Conservation (phyloP, 1,140 invertebrate species). For the Mercenaria mercenaria region DNA sequence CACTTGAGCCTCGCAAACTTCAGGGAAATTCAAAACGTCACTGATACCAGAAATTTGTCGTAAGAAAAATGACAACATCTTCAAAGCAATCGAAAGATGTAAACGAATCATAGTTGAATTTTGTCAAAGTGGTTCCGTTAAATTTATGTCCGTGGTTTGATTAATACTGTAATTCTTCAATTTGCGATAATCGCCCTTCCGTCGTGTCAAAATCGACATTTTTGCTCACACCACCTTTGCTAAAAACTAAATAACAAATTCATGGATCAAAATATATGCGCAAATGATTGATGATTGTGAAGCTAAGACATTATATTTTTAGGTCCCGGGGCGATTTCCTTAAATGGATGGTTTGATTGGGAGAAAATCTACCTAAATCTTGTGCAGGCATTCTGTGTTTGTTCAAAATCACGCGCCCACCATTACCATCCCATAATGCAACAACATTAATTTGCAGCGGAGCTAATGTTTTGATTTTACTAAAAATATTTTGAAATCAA, state of each 20-base stretch:
- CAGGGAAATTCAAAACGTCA: conserved; percentile 84
- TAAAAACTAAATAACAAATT: conserved; percentile 28
- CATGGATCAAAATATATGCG: neutral
- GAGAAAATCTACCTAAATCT: conserved; percentile 79
- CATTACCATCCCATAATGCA: conserved; percentile 89
- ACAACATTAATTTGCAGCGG: conserved; percentile 72
- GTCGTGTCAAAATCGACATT: conserved; percentile 50
- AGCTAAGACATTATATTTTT: conserved; percentile 13
- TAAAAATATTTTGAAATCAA: neutral
- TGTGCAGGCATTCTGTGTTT: conserved; percentile 87
- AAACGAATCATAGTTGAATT: neutral
- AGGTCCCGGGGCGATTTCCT: neutral
- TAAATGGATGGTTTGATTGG: neutral
- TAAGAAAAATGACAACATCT: neutral
- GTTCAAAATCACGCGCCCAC: conserved; percentile 91
- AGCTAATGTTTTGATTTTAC: conserved; percentile 31
- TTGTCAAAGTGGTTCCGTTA: neutral
- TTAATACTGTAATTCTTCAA: neutral
- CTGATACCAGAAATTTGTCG: neutral
- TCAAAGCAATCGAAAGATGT: neutral
- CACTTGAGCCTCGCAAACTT: conserved; percentile 73
- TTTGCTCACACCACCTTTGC: neutral
- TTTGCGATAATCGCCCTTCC: conserved; percentile 55
- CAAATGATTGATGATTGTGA: neutral
- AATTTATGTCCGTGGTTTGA: neutral